These are phyloP conservation scores for Pimpla rufipes DNA, from an alignment of 2,888 invertebrate species.

Conservation along the genomic window DNA sequence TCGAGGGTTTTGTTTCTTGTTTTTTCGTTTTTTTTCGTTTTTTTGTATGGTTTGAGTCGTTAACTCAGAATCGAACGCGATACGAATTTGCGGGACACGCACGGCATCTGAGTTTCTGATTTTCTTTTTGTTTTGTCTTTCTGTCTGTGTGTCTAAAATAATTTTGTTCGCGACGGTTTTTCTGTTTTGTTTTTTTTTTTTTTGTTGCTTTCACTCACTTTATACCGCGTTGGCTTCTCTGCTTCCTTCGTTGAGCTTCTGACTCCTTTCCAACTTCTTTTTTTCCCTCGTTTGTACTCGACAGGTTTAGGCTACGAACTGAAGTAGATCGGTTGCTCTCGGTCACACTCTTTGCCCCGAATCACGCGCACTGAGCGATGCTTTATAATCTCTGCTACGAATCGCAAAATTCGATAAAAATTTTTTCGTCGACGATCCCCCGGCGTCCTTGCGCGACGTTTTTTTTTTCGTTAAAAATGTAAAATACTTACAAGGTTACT, in stretches of 20 bases:
- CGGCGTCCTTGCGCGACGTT: constrained; percentile 2
- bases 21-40: neutral
- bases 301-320: constrained; percentile 85
- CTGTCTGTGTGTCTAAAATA: no score
- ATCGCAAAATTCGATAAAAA: constrained; percentile 68
- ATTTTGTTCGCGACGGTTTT: no score
- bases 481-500: constrained; percentile 72
- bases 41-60: neutral
- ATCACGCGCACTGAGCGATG: constrained; percentile 66
- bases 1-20: neutral
- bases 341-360: constrained; percentile 65
- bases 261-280: constrained; percentile 38
- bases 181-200: constrained; percentile 26
- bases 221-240: constrained; percentile 69
- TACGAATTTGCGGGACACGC: constrained; percentile 28
- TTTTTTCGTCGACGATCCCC: constrained; percentile 56
- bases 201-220: constrained; percentile 57
- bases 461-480: constrained; percentile 67
- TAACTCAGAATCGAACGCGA: constrained; percentile 8
- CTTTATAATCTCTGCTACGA: constrained; percentile 51
- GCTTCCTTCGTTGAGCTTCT: constrained; percentile 72
- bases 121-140: no score
- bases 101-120: constrained; percentile 37
- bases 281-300: constrained; percentile 81
- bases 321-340: constrained; percentile 84